Evolutionary conservation across 2,113 vertebrate species (phyloP).

Genomic region (Geothlypis trichas): DNA sequence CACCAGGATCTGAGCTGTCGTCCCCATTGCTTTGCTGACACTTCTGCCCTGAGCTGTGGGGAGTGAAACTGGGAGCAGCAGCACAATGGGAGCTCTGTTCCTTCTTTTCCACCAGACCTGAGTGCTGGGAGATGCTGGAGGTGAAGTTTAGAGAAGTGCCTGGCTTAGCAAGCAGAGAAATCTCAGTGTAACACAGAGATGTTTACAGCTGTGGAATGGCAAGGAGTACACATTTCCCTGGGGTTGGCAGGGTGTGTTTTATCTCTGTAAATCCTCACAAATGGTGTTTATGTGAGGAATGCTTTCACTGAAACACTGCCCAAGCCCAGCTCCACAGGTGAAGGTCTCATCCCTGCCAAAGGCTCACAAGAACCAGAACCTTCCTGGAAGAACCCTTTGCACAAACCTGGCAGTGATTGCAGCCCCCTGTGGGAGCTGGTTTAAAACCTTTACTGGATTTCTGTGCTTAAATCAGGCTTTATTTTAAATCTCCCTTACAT

Average conservation of each 20-base stretch:
- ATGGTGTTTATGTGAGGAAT: not conserved
- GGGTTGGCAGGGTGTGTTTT: not conserved
- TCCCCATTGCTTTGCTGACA: not conserved
- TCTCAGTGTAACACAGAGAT: not conserved
- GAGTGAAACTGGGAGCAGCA: not conserved
- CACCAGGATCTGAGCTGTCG: rapidly evolving
- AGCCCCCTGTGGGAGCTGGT: not conserved
- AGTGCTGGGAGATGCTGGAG: not conserved
- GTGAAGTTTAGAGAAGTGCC: not conserved
- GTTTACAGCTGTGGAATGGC: not conserved
- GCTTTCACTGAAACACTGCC: not conserved
- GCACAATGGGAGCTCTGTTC: not conserved
- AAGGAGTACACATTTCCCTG: not conserved
- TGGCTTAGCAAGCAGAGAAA: not conserved
- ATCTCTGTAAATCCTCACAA: not conserved
- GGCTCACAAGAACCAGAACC: not conserved
- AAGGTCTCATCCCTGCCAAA: not conserved
- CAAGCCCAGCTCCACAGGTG: not conserved
- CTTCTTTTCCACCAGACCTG: not conserved
- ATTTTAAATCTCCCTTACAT: not conserved
- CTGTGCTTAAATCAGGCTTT: not conserved
- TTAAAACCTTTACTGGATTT: not conserved
- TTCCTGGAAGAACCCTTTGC: not conserved
- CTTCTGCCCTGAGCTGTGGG: not conserved
- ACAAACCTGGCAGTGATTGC: not conserved